Percentiles rank a stretch among this genome's conserved stretches.
These are phyloP conservation scores for Cyanoramphus novaezelandiae DNA, from an alignment of 2,113 vertebrate species.

Conservation along the genomic window DNA sequence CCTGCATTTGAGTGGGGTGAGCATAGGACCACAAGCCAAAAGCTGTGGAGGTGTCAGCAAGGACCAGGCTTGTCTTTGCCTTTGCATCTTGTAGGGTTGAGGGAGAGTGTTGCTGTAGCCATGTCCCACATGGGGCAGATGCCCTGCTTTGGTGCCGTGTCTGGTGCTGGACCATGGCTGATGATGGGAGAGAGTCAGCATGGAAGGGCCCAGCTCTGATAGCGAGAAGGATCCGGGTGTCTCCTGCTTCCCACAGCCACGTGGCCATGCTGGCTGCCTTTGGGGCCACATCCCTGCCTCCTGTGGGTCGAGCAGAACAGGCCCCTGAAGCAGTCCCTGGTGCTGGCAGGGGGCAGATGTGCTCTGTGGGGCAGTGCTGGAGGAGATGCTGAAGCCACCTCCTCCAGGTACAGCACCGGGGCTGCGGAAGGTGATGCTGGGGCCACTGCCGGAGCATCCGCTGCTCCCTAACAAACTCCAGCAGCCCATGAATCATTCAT, in stretches of 20 bases:
- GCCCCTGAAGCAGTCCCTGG: background rate
- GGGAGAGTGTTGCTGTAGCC: fast-evolving
- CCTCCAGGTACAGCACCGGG: background rate
- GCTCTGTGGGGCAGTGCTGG: background rate
- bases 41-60: background rate
- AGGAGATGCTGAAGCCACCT: background rate
- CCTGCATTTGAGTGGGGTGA: background rate
- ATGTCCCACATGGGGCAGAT: fast-evolving
- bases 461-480: constrained; percentile 62
- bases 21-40: background rate
- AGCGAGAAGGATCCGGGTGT: background rate
- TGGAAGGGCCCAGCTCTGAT: background rate
- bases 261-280: background rate
- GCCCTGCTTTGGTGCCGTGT: fast-evolving
- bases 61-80: background rate
- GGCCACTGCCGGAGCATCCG: background rate
- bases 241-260: background rate
- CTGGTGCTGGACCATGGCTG: background rate
- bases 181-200: background rate
- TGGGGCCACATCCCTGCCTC: background rate
- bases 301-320: background rate
- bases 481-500: constrained; percentile 76
- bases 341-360: background rate
- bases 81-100: background rate
- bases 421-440: fast-evolving